Conservation (phyloP, 2,797 vertebrate genomes). For the Rhyacichthys aspro region DNA sequence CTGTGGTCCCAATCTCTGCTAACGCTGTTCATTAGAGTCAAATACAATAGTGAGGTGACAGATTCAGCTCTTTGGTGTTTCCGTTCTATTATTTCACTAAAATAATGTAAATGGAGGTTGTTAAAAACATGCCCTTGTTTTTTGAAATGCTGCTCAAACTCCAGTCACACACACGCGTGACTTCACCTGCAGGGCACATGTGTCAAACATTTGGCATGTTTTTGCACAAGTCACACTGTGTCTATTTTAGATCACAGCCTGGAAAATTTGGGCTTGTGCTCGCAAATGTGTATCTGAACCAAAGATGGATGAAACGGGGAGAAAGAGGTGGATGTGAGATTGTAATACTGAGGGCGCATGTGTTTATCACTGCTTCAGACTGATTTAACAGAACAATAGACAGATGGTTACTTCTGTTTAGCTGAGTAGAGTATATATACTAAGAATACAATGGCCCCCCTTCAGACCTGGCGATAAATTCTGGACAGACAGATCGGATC, state of each 20-base stretch:
- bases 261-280: constrained; percentile 5
- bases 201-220: constrained; percentile 27
- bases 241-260: constrained; percentile 23
- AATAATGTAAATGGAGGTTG: constrained; percentile 6
- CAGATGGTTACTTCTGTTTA: neutral
- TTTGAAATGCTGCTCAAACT: constrained; percentile 33
- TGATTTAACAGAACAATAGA: constrained; percentile 19
- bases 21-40: constrained; percentile 4
- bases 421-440: neutral
- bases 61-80: constrained; percentile 60
- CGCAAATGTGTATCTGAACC: constrained; percentile 2
- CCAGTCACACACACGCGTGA: constrained; percentile 12
- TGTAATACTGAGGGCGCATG: constrained; percentile 30
- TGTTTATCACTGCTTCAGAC: constrained; percentile 2
- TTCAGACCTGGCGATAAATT: neutral
- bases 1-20: constrained; percentile 17
- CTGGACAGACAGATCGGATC: neutral
- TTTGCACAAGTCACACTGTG: constrained; percentile 6
- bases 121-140: constrained; percentile 8
- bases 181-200: constrained; percentile 40
- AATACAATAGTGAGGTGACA: constrained; percentile 20
- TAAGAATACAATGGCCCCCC: neutral
- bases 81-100: constrained; percentile 3
- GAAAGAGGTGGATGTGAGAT: constrained; percentile 8
- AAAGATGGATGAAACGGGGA: constrained; percentile 7